phyloP scores from a whole-genome alignment of 2,113 vertebrate species.

The Anoura caudifer region DNA sequence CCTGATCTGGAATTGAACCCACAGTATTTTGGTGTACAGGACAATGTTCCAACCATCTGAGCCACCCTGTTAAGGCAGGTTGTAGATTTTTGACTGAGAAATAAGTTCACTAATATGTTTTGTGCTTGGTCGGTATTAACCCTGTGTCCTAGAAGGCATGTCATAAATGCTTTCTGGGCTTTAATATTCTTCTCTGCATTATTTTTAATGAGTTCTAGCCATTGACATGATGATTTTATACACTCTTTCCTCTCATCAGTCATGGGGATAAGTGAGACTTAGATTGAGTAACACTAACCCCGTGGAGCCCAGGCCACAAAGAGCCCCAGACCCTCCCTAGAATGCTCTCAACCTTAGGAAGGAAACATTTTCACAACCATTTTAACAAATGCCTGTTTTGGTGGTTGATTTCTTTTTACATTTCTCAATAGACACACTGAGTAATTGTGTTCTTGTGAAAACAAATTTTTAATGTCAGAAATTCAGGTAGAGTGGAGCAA shows the following conservation, averaged over 20 bases:
- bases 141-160: background rate
- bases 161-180: background rate
- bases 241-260: background rate
- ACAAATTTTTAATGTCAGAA: background rate
- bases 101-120: background rate
- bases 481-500: background rate
- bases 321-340: background rate
- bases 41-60: no score
- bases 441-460: background rate
- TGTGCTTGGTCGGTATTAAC: background rate
- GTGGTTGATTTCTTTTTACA: background rate
- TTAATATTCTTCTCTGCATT: background rate
- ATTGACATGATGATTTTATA: background rate
- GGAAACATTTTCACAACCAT: background rate
- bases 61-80: background rate
- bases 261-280: background rate
- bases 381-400: background rate
- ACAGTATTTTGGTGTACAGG: no score
- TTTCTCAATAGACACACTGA: background rate
- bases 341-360: background rate
- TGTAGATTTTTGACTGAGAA: background rate
- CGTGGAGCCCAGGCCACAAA: background rate
- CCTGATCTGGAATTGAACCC: no score
- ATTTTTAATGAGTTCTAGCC: background rate
- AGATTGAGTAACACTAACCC: background rate